These are phyloP conservation scores for Eristalis arbustorum DNA, from an alignment of 2,888 invertebrate species.

Conservation along the genomic window DNA sequence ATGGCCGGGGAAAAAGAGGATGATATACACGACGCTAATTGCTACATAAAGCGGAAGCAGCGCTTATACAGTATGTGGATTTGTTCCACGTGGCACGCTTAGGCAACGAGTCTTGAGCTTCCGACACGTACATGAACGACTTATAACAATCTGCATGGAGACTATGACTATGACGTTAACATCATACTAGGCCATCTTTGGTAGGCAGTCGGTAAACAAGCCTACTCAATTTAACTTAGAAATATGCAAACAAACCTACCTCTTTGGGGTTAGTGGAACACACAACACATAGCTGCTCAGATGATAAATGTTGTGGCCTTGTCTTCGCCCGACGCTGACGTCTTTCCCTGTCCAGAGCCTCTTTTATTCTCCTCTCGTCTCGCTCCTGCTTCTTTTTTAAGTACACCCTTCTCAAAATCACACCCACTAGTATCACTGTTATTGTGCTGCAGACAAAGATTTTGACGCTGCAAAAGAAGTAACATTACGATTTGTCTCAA, in stretches of 20 bases:
- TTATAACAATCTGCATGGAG: too few species aligned
- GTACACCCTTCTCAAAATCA: slow-evolving; percentile 82
- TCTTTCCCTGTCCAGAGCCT: slow-evolving; percentile 85
- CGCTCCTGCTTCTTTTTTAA: slow-evolving; percentile 81
- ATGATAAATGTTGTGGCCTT: slow-evolving; percentile 83
- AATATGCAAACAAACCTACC: slow-evolving; percentile 78
- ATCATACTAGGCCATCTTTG: too few species aligned
- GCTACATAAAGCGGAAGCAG: too few species aligned
- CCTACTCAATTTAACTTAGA: too few species aligned
- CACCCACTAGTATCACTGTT: slow-evolving; percentile 81
- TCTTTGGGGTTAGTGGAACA: slow-evolving; percentile 92
- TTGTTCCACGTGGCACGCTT: too few species aligned
- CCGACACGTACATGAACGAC: too few species aligned
- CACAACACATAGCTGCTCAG: slow-evolving; percentile 89
- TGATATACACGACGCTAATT: too few species aligned
- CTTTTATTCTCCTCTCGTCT: slow-evolving; percentile 83
- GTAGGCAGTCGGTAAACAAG: too few species aligned
- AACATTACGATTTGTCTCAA: not conserved
- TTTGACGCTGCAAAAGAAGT: slow-evolving; percentile 80
- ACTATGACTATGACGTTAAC: too few species aligned
- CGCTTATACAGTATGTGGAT: too few species aligned
- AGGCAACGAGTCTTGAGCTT: too few species aligned
- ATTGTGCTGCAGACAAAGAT: slow-evolving; percentile 82
- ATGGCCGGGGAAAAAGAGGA: too few species aligned
- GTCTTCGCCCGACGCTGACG: slow-evolving; percentile 85